Base-by-base conservation (phyloP, 2,888 invertebrate species). In the Timema cristinae region DNA sequence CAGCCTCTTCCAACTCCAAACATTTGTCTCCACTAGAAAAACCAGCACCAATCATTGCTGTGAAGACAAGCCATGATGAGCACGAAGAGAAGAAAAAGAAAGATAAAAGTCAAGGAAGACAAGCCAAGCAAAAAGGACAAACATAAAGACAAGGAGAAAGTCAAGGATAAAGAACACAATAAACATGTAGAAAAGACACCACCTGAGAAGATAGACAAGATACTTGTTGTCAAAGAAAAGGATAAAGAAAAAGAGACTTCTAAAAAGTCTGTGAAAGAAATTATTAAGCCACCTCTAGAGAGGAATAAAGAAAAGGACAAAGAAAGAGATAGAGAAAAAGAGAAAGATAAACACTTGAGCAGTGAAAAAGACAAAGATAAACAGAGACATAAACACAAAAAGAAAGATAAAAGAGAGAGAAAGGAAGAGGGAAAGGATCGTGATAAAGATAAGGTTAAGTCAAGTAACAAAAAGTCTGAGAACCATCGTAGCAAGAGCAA, bases 81-180 rank as follows among this genome's bases (percentile, higher is more conserved):
- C 73, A 78, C 59, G 84, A 81, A 75, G 79, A 78, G 70, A 77
- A 75, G 66, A 75, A 76, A 70, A 76, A 76, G 59, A 76, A 77
- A 49, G 79, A 79, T 48, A 78, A 79, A 79, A 73, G 67, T 51
- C 71, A 61, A 88, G 88, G 78, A 86, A 88, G 78, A 88, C 87
- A 70, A 63, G 71, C 74, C 75, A 32, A 32, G 72, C 49, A 88
- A 88, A 77, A 86, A 88, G 78, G 88, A 87, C 70, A 88, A 89
- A 79, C 87, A 88, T 67, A 83, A 85, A 77, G 87, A 88, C 70
- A 85, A 88, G 67, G 86, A 74, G 85, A 77, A 76, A 71, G 77
- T 78, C 54, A 72, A 72, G 75, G 75, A 72, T 15, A 77, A 78
- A 73, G 72, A 73, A 59, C 75, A 76, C 69, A 77, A 73, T 72